Conservation (phyloP, 2,888 invertebrate genomes). For the Drosophila ezoana region DNA sequence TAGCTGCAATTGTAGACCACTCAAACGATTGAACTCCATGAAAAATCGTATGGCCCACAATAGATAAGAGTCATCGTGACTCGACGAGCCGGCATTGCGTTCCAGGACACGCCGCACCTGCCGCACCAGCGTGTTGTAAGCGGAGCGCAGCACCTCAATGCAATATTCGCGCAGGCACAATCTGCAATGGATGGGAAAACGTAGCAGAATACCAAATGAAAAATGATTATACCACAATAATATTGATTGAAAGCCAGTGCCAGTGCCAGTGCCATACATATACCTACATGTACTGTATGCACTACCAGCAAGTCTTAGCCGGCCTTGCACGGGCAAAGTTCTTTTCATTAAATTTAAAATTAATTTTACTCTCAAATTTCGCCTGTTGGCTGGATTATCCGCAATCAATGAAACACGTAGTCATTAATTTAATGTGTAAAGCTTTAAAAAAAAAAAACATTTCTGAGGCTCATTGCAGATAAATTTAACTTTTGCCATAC, state of each 20-base stretch:
- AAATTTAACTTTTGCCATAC: too few species aligned
- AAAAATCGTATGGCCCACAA: constrained; percentile 97
- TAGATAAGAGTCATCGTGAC: constrained; percentile 97
- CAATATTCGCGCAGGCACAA: constrained; percentile 97
- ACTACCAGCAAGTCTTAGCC: not conserved
- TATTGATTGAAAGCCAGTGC: constrained; percentile 72
- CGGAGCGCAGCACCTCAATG: constrained; percentile 94
- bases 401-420: too few species aligned
- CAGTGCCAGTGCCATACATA: constrained; percentile 14
- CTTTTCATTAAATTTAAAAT: constrained; percentile 5
- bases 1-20: constrained; percentile 93
- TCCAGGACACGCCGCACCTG: constrained; percentile 92
- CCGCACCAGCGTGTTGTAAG: constrained; percentile 97
- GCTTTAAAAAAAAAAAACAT: too few species aligned
- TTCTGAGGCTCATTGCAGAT: too few species aligned
- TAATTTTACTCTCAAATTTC: not conserved
- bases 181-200: constrained; percentile 84
- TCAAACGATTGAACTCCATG: constrained; percentile 97
- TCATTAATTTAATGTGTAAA: too few species aligned
- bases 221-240: constrained; percentile 77
- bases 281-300: not conserved
- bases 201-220: constrained; percentile 51
- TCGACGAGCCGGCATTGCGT: constrained; percentile 88
- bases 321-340: not conserved
- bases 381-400: too few species aligned